Evolutionary conservation across 2,797 vertebrate species (phyloP).

Genomic region (Scarus forsteni): DNA sequence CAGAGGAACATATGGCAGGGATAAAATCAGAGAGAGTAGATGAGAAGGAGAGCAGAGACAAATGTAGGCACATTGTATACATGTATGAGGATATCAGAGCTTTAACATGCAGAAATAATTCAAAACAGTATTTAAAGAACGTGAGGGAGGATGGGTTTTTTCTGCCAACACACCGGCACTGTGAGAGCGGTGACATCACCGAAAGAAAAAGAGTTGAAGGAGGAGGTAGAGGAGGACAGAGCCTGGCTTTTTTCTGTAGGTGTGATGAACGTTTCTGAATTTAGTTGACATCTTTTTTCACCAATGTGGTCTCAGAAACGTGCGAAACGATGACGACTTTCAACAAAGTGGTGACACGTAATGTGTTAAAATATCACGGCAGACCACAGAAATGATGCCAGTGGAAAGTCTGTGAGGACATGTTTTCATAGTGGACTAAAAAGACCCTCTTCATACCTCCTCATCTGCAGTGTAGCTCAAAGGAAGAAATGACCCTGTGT

Average conservation of each 20-base stretch:
- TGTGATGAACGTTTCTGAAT: conserved; percentile 4
- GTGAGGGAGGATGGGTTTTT: background rate
- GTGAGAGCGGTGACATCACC: conserved; percentile 37
- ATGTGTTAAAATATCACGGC: background rate
- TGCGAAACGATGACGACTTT: background rate
- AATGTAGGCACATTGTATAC: background rate
- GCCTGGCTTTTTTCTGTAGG: background rate
- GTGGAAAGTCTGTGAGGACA: background rate
- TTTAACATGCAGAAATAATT: background rate
- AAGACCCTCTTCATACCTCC: too few species aligned
- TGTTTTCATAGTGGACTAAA: background rate
- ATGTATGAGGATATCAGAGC: background rate
- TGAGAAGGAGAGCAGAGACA: background rate
- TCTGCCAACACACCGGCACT: conserved; percentile 1
- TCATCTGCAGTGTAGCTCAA: too few species aligned
- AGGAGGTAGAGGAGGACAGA: conserved; percentile 34
- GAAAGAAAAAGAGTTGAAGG: too few species aligned
- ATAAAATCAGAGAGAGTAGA: conserved; percentile 18
- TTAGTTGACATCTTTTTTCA: background rate
- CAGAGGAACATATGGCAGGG: conserved; percentile 43
- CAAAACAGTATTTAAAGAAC: background rate
- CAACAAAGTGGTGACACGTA: background rate
- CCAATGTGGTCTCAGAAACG: background rate
- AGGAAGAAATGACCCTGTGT: too few species aligned
- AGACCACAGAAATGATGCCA: too few species aligned